Evolutionary conservation across 2,888 invertebrate species (phyloP).

Genomic region (Lasioglossum lativentre): DNA sequence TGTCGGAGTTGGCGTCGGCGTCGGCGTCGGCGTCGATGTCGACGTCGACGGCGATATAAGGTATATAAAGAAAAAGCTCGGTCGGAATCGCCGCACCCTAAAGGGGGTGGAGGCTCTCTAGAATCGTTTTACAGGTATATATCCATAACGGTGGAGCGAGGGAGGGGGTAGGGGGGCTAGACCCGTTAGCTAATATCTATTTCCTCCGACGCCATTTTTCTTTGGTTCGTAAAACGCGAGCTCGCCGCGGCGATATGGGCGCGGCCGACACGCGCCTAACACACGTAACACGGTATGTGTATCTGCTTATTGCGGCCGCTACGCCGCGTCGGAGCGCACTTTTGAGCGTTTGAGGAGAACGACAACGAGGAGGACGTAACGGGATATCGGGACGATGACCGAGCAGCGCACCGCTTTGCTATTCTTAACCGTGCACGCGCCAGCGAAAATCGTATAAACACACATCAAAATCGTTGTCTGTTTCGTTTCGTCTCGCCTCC

Average conservation of each 20-base stretch:
- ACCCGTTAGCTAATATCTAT: conserved; percentile 82
- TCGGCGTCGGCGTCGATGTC: neutral
- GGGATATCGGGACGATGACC: conserved; percentile 32
- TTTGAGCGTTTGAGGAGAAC: conserved; percentile 44
- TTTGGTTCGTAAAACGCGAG: conserved; percentile 78
- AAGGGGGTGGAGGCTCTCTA: conserved; percentile 64
- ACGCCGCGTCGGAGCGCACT: neutral
- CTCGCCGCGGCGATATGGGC: conserved; percentile 64
- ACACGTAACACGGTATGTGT: conserved; percentile 44
- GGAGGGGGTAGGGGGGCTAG: conserved; percentile 75
- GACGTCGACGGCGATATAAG: neutral
- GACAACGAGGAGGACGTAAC: conserved; percentile 36
- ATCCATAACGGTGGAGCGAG: conserved; percentile 66
- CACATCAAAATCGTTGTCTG: neutral
- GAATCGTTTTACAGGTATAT: conserved; percentile 56
- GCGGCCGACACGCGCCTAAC: conserved; percentile 68
- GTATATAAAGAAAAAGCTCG: conserved; percentile 30
- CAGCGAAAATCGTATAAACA: conserved; percentile 11
- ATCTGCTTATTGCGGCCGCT: conserved; percentile 23
- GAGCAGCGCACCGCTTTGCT: conserved; percentile 4
- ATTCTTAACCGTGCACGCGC: conserved; percentile 16
- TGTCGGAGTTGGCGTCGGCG: neutral
- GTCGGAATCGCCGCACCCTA: conserved; percentile 72
- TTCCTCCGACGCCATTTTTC: conserved; percentile 81
- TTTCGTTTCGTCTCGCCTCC: neutral